Evolutionary conservation across 2,797 vertebrate species (phyloP).

Genomic region (Cryptoblepharus egeriae): DNA sequence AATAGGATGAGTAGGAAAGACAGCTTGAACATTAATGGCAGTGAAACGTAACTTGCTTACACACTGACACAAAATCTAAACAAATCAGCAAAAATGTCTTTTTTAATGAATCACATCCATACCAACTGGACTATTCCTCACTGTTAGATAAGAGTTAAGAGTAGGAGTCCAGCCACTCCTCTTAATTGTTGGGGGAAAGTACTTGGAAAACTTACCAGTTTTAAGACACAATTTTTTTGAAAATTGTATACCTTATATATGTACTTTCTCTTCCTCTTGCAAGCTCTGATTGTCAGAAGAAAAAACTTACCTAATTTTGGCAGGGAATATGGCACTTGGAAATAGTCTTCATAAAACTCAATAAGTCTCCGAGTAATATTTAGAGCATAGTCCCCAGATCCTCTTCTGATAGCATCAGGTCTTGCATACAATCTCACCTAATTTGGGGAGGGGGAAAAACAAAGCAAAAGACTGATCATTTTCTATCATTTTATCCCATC

Average conservation of each 20-base stretch:
- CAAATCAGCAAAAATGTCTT: slow-evolving; percentile 6
- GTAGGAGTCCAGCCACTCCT: background rate
- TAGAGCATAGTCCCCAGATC: slow-evolving; percentile 90
- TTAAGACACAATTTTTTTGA: background rate
- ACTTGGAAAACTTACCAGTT: slow-evolving; percentile 16
- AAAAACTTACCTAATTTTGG: slow-evolving; percentile 88
- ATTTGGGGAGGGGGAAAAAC: slow-evolving; percentile 69
- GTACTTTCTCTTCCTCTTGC: background rate
- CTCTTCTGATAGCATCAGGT: slow-evolving; percentile 89
- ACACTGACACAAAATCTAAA: background rate
- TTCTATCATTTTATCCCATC: slow-evolving; percentile 40
- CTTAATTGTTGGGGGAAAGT: background rate
- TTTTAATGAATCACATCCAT: background rate
- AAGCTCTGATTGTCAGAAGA: slow-evolving; percentile 33
- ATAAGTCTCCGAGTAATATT: slow-evolving; percentile 92
- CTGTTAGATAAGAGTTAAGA: background rate
- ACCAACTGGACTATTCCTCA: background rate
- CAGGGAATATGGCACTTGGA: slow-evolving; percentile 91
- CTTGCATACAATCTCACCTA: slow-evolving; percentile 91
- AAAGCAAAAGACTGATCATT: slow-evolving; percentile 62
- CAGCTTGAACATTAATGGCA: slow-evolving; percentile 32
- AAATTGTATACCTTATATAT: background rate
- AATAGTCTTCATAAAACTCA: slow-evolving; percentile 95
- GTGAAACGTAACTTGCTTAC: slow-evolving; percentile 27
- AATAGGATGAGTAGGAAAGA: background rate